Percentiles rank a stretch among this genome's conserved stretches.
phyloP scores from a whole-genome alignment of 2,113 vertebrate species.

The Lichenostomus cassidix region DNA sequence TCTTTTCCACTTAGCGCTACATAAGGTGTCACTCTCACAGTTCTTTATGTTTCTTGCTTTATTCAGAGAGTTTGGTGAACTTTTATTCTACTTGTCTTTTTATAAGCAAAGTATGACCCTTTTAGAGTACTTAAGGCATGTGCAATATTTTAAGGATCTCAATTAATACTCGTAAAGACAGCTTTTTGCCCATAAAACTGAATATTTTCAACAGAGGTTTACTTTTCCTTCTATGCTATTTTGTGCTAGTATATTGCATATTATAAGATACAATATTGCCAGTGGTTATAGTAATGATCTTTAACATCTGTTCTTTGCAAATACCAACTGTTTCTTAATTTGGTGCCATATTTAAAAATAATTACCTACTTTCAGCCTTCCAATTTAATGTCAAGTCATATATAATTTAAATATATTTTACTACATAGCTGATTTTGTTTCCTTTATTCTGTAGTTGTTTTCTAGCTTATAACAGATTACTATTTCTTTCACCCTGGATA shows the following conservation, averaged over 20 bases:
- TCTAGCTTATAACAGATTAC: not conserved
- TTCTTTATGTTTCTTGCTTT: not conserved
- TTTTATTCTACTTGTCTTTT: not conserved
- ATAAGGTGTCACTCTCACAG: not conserved
- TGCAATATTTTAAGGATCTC: not conserved
- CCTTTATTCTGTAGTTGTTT: not conserved
- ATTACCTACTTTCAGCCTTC: not conserved
- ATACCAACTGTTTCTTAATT: constrained; percentile 31
- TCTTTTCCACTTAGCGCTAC: not conserved
- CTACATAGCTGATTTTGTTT: not conserved
- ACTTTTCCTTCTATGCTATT: not conserved
- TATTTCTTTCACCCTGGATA: not conserved
- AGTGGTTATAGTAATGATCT: constrained; percentile 22
- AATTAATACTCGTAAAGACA: not conserved
- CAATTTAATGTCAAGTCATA: not conserved
- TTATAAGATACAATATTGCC: not conserved
- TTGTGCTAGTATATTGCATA: not conserved
- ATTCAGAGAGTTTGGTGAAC: not conserved
- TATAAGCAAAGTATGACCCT: not conserved
- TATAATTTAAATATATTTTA: not conserved
- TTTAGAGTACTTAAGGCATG: not conserved
- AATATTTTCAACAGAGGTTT: not conserved
- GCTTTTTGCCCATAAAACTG: not conserved
- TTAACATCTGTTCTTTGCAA: constrained; percentile 46
- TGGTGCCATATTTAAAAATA: not conserved